A percentile compares a stretch with the other conserved stretches of the same genome.
Conservation (phyloP, 2,888 invertebrate genomes). For the Stenurella melanura region DNA sequence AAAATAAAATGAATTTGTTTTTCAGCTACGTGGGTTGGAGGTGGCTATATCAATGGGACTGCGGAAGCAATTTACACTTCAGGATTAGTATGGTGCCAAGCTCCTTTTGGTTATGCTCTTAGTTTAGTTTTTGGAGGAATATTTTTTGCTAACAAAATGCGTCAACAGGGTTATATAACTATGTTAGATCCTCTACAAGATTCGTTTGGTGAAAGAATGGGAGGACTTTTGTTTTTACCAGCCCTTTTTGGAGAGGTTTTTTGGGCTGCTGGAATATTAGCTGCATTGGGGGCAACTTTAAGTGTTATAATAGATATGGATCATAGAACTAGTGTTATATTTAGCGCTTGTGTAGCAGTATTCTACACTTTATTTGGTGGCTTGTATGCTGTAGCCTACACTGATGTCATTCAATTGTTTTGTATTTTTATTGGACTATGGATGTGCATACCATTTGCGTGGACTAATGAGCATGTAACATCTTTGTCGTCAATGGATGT, state of each 20-base stretch:
- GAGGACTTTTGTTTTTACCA: constrained; percentile 95
- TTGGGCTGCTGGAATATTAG: constrained; percentile 98
- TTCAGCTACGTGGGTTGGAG: constrained; percentile 98
- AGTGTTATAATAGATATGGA: constrained; percentile 98
- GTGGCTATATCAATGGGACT: constrained; percentile 99
- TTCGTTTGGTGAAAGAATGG: constrained; percentile 97
- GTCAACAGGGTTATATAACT: constrained; percentile 97
- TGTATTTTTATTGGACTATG: constrained; percentile 98
- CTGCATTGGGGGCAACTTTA: constrained; percentile 96
- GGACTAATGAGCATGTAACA: constrained; percentile 90
- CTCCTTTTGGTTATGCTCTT: constrained; percentile 98
- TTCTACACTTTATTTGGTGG: constrained; percentile 99
- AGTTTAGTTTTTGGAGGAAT: constrained; percentile 97
- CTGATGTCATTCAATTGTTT: constrained; percentile 98
- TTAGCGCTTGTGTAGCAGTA: constrained; percentile 96
- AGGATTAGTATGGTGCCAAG: constrained; percentile 98
- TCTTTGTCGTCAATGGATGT: constrained; percentile 88
- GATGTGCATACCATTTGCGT: constrained; percentile 98
- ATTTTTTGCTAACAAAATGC: constrained; percentile 99
- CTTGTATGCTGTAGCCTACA: constrained; percentile 98
- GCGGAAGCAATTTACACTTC: constrained; percentile 96
- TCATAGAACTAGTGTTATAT: constrained; percentile 92
- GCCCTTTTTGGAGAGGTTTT: constrained; percentile 96
- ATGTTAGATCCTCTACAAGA: constrained; percentile 99
- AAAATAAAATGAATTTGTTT: constrained; percentile 36